These are phyloP conservation scores for Drosophila miranda DNA, from an alignment of 1,140 invertebrate genomes.

Conservation along the genomic window DNA sequence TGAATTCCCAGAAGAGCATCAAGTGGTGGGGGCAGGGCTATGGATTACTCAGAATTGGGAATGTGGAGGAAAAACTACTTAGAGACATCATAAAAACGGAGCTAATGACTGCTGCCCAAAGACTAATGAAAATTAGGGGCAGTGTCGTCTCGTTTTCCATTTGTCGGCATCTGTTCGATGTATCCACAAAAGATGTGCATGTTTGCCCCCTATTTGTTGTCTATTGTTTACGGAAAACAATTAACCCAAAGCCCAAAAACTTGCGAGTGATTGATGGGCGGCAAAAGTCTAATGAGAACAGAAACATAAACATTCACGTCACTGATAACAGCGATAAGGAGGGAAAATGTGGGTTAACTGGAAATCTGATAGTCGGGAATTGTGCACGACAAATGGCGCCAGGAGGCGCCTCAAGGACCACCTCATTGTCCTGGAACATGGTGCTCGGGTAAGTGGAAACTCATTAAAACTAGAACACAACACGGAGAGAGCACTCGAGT, in stretches of 20 bases:
- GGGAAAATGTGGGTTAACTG: constrained; percentile 29
- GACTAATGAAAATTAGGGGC: constrained; percentile 58
- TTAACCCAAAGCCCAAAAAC: constrained; percentile 48
- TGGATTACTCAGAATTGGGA: not conserved
- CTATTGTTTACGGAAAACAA: constrained; percentile 57
- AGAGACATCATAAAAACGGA: constrained; percentile 43
- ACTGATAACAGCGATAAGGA: constrained; percentile 33
- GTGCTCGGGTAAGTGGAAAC: constrained; percentile 59
- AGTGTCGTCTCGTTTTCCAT: constrained; percentile 4
- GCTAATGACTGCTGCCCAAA: constrained; percentile 61
- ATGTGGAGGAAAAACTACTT: constrained; percentile 45
- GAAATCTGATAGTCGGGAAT: constrained; percentile 30
- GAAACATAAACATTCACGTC: constrained; percentile 12
- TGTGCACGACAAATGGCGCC: constrained; percentile 60
- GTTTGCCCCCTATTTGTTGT: constrained; percentile 30
- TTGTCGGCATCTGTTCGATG: constrained; percentile 19
- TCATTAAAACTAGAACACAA: constrained; percentile 77
- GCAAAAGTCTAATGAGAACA: constrained; percentile 50
- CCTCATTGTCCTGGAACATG: constrained; percentile 31
- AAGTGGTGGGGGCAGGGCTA: not conserved
- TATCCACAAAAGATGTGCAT: constrained; percentile 17
- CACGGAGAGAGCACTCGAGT: constrained; percentile 34
- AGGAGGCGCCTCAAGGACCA: constrained; percentile 68
- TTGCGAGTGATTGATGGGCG: constrained; percentile 58
- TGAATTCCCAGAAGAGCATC: constrained; percentile 12